phyloP scores from a whole-genome alignment of 2,113 vertebrate species.

The Rhinoptilus africanus region DNA sequence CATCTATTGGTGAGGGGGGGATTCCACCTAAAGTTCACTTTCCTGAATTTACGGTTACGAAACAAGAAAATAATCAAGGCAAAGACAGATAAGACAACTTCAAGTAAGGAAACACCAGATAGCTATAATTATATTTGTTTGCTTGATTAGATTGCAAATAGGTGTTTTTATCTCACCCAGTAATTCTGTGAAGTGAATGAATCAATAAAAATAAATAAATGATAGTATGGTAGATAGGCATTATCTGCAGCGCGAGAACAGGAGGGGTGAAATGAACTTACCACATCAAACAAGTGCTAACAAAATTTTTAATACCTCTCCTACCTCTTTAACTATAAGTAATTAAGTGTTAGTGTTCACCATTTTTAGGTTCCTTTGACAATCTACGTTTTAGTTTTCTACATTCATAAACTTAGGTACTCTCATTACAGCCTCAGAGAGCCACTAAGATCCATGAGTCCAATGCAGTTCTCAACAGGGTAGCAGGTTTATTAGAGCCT shows the following conservation, averaged over 20 bases:
- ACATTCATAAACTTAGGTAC: neutral
- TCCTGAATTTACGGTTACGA: neutral
- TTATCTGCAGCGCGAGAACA: neutral
- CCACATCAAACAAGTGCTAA: neutral
- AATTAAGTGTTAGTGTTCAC: neutral
- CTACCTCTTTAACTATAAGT: neutral
- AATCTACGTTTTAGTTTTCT: neutral
- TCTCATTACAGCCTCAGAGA: neutral
- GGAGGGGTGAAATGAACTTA: neutral
- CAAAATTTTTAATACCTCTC: neutral
- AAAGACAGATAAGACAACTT: conserved; percentile 16
- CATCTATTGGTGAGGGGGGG: neutral
- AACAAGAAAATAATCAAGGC: conserved; percentile 32
- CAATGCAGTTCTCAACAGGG: neutral
- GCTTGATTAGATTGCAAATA: conserved; percentile 39
- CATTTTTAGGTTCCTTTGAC: neutral
- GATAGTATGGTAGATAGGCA: neutral
- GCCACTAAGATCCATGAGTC: neutral
- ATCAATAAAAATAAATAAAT: conserved; percentile 25
- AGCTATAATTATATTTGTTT: conserved; percentile 44
- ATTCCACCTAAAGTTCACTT: neutral
- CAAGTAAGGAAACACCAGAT: conserved; percentile 8
- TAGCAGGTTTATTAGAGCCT: neutral
- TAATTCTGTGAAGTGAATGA: neutral
- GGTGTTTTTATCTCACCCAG: neutral